A percentile compares a stretch with the other conserved stretches of the same genome.
phyloP scores from a whole-genome alignment of 2,797 vertebrate species.

The Carduelis carduelis region DNA sequence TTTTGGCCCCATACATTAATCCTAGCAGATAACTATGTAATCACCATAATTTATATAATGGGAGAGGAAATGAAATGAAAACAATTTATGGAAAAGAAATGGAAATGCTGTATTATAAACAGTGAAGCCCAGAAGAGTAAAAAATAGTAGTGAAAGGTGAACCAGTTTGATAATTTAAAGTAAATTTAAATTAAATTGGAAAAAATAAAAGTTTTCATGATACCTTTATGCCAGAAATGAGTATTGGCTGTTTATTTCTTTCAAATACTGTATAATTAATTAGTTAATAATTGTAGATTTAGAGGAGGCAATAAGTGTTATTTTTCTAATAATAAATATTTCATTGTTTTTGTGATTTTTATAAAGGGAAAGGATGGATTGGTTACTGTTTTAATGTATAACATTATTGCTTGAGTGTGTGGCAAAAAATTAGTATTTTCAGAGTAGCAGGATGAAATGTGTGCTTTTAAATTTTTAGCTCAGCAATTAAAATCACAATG shows the following conservation, averaged over 20 bases:
- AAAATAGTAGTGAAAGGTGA: background rate
- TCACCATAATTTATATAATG: background rate
- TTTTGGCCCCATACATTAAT: background rate
- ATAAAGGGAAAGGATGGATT: background rate
- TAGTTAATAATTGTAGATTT: background rate
- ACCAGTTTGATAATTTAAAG: background rate
- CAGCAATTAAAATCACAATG: background rate
- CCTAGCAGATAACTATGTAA: background rate
- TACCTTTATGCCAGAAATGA: background rate
- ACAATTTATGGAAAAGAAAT: background rate
- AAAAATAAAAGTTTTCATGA: background rate
- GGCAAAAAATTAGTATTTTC: constrained; percentile 10
- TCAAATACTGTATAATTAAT: background rate
- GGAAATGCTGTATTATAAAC: background rate
- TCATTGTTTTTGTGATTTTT: background rate
- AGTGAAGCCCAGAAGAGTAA: background rate
- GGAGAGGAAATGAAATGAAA: background rate
- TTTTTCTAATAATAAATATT: background rate
- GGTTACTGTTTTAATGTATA: background rate
- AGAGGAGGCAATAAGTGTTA: background rate
- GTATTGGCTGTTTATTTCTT: background rate
- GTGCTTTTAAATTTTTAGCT: background rate
- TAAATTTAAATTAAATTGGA: background rate
- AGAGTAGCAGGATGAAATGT: background rate
- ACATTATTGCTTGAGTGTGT: background rate